Base-by-base conservation (phyloP, 1,140 invertebrate genomes). In the Epicauta chinensis region DNA sequence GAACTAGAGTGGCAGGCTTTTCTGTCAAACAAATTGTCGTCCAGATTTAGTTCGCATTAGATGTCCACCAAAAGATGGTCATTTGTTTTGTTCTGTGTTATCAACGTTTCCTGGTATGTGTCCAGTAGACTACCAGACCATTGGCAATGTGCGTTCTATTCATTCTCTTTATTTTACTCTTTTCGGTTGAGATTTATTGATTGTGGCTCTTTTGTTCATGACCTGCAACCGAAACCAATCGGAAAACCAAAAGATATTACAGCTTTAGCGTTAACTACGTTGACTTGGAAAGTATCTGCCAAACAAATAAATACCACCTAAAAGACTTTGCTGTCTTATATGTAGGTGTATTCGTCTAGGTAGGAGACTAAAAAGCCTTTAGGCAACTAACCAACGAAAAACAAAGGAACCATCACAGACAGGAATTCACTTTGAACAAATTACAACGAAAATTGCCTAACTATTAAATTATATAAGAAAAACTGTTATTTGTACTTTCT, bases 191-290 rank as follows among this genome's bases (percentile, higher is more conserved):
- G 52, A 54, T 54, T 54, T 54, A 54, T 54, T 40, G 52, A 54
- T 54, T 54, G 52, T 54, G 45, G 45, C 52, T 54, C 52, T 54
- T 53, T 54, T 54, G 52, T 54, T 54, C 45, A 29, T 29, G 43
- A 38, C 45, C 32, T 54, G 38, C 31, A 47, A 15, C 36, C n/a
- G 52, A 23, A 48, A 54, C 52, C 52, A 54, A 54, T 54, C 52
- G 47, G 44, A n/a, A 31, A 16, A 37, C 23, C 38, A 48, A 23
- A 47, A 48, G 45, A 54, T 48, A 54, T 54, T 48, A 54, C 44
- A 54, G 40, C 37, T 48, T 54, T 31, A 31, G 44, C 32, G 37
- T 53, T 46, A 53, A 53, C 51, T 53, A 53, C 51, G 45, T 12
- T 16, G 9, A 42, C 14, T 31, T 42, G 15, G 31, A 39, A 52